These are phyloP conservation scores for Tetrao urogallus DNA, from an alignment of 2,113 vertebrate species.

Conservation along the genomic window DNA sequence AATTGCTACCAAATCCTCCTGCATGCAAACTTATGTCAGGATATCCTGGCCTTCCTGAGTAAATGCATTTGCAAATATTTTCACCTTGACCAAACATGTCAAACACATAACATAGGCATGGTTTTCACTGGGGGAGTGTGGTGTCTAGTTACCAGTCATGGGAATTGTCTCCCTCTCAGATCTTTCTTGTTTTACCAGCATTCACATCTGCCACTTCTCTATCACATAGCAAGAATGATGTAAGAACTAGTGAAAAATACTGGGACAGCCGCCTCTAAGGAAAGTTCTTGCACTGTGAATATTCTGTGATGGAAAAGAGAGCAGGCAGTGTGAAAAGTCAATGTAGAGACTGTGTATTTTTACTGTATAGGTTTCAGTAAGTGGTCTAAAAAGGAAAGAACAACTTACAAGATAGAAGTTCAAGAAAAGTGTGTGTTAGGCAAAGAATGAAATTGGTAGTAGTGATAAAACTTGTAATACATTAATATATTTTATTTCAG, in stretches of 20 bases:
- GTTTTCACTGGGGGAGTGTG: background rate
- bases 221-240: background rate
- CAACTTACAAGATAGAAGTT: background rate
- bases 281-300: background rate
- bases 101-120: background rate
- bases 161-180: slow-evolving; percentile 3
- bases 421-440: background rate
- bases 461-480: background rate
- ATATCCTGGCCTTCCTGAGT: background rate
- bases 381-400: background rate
- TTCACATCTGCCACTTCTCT: background rate
- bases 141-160: background rate
- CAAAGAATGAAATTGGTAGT: background rate
- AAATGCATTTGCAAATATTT: slow-evolving; percentile 46
- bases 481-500: background rate
- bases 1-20: background rate
- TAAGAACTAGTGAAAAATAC: background rate
- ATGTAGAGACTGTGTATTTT: background rate
- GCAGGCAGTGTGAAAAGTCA: background rate
- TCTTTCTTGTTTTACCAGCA: background rate
- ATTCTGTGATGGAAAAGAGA: background rate
- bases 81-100: slow-evolving; percentile 57
- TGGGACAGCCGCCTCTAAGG: background rate
- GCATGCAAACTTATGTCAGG: background rate
- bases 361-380: background rate